Conservation (phyloP, 2,797 vertebrate species). For the Chelmon rostratus region DNA sequence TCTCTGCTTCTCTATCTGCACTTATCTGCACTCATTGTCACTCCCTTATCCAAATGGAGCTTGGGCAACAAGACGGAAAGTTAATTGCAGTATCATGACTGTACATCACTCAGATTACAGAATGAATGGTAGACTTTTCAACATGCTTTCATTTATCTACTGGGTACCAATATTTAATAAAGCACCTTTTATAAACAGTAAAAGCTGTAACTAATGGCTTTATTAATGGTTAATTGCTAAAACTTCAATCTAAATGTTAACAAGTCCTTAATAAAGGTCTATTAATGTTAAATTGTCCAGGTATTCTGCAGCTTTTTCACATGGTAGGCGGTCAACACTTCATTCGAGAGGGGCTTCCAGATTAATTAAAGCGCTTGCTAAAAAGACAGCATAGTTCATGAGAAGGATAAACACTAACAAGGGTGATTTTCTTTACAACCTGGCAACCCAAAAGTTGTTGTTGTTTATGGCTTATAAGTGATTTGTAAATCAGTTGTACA, state of each 20-base stretch:
- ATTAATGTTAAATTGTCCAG: neutral
- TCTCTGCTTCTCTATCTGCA: neutral
- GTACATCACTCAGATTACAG: slow-evolving; percentile 12
- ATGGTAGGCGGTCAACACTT: neutral
- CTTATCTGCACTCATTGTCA: neutral
- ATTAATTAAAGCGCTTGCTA: neutral
- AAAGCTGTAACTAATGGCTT: neutral
- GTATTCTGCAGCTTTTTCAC: slow-evolving; percentile 17
- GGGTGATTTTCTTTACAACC: neutral
- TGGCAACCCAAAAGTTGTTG: neutral
- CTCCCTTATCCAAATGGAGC: neutral
- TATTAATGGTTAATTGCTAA: neutral
- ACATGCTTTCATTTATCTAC: neutral
- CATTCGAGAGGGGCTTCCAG: neutral
- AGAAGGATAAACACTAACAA: neutral
- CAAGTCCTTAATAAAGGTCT: neutral
- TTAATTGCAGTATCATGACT: slow-evolving; percentile 4
- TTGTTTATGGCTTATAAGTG: neutral
- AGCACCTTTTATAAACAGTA: neutral
- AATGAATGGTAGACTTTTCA: neutral
- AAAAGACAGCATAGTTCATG: neutral
- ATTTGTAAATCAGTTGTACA: neutral
- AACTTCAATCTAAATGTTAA: neutral
- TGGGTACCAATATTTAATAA: neutral
- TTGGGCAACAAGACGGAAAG: neutral